Conservation (phyloP, 2,797 vertebrate species). For the Semotilus atromaculatus region DNA sequence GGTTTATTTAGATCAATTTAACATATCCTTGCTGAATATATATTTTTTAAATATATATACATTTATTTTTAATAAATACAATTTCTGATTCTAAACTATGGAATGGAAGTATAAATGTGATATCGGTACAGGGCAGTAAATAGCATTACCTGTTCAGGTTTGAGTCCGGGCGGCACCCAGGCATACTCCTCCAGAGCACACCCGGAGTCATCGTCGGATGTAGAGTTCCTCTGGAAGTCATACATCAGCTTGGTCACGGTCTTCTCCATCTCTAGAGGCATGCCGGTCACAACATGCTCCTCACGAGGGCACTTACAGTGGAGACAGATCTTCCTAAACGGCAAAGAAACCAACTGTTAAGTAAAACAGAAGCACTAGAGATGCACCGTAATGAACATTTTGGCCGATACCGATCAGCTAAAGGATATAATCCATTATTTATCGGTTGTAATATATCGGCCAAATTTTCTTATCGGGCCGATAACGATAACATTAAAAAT, state of each 20-base stretch:
- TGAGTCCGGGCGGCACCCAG: constrained; percentile 96
- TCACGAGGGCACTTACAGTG: constrained; percentile 98
- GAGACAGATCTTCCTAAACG: constrained; percentile 94
- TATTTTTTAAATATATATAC: too few species aligned
- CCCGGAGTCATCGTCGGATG: constrained; percentile 96
- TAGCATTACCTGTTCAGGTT: constrained; percentile 92
- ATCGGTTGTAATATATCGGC: too few species aligned
- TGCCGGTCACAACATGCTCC: constrained; percentile 93
- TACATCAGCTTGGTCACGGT: constrained; percentile 98
- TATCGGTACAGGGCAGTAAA: background rate
- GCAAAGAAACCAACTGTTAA: constrained; percentile 20
- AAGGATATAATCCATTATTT: too few species aligned
- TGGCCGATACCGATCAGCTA: too few species aligned
- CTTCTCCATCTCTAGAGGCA: constrained; percentile 99
- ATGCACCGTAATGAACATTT: too few species aligned
- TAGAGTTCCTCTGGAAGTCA: constrained; percentile 99
- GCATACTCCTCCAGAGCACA: constrained; percentile 98
- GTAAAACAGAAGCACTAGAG: background rate
- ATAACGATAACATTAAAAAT: too few species aligned
- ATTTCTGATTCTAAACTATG: background rate
- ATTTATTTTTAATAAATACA: too few species aligned
- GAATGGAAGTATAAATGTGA: background rate
- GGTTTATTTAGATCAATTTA: background rate
- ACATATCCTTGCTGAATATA: background rate
- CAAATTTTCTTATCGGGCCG: too few species aligned